Conservation (phyloP, 1,140 invertebrate species). For the Leptinotarsa defecta region DNA sequence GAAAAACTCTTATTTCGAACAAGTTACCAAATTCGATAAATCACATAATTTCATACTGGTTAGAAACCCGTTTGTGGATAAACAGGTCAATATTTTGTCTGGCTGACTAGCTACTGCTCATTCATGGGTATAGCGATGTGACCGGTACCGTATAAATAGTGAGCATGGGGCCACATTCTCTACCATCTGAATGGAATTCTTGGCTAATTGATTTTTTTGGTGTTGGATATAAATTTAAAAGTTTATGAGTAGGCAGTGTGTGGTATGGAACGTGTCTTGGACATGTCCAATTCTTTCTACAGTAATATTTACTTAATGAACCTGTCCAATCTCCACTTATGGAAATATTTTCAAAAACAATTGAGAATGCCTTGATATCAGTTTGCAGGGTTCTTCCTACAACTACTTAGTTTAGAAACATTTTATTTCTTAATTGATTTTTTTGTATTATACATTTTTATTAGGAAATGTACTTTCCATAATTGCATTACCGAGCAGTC, state of each 20-base stretch:
- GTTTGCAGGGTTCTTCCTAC: too few relatives aligned
- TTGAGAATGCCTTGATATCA: too few relatives aligned
- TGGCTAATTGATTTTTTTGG: constrained; percentile 25
- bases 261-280: not conserved
- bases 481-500: too few relatives aligned
- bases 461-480: too few relatives aligned
- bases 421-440: too few relatives aligned
- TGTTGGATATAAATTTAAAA: constrained; percentile 11
- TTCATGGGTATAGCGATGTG: constrained; percentile 20
- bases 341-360: too few relatives aligned
- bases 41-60: constrained; percentile 10
- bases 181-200: constrained; percentile 15
- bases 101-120: constrained; percentile 19
- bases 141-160: constrained; percentile 23
- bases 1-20: not conserved
- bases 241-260: constrained; percentile 11
- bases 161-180: constrained; percentile 21
- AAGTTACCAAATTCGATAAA: constrained; percentile 11
- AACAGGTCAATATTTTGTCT: constrained; percentile 24
- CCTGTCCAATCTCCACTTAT: too few relatives aligned
- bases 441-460: too few relatives aligned
- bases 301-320: too few relatives aligned
- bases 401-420: too few relatives aligned
- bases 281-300: not conserved
- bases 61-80: constrained; percentile 21